These are phyloP conservation scores for Zoanthus gigantus DNA, from an alignment of 92 coral and sea anemone genomes.

Conservation along the genomic window DNA sequence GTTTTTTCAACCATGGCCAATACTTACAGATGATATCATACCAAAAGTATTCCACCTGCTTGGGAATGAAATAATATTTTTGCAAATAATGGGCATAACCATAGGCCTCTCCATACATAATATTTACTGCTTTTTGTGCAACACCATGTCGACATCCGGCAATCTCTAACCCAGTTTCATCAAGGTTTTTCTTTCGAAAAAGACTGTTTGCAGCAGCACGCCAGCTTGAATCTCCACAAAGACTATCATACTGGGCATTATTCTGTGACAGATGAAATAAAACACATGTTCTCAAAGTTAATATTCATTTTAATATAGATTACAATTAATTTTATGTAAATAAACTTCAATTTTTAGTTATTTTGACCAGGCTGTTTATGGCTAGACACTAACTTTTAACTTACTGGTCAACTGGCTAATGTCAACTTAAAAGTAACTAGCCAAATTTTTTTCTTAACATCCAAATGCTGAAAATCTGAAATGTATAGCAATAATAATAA, in stretches of 20 bases:
- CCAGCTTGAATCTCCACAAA: constrained; percentile 74
- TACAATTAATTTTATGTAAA: no score
- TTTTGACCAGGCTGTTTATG: no score
- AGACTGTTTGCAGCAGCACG: constrained; percentile 57
- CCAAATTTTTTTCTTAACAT: no score
- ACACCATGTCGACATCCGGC: constrained; percentile 64
- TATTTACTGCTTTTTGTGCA: constrained; percentile 67
- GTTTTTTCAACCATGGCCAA: constrained; percentile 82
- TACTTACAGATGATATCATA: constrained; percentile 77
- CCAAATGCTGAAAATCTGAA: no score
- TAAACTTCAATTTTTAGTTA: no score
- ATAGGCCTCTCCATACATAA: constrained; percentile 67
- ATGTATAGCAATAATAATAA: no score
- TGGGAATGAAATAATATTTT: constrained; percentile 28
- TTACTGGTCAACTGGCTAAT: no score
- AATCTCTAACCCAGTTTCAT: constrained; percentile 73
- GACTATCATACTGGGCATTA: neutral
- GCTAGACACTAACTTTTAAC: no score
- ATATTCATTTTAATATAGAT: no score
- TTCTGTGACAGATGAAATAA: constrained; percentile 5
- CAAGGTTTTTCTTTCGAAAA: constrained; percentile 47
- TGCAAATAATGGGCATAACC: constrained; percentile 81
- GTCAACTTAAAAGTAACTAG: no score
- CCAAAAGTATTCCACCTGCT: constrained; percentile 68
- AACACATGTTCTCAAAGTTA: no score